Percentiles rank a stretch among this genome's conserved stretches.
Conservation (phyloP, 2,113 vertebrate genomes). For the Erythrolamprus reginae region DNA sequence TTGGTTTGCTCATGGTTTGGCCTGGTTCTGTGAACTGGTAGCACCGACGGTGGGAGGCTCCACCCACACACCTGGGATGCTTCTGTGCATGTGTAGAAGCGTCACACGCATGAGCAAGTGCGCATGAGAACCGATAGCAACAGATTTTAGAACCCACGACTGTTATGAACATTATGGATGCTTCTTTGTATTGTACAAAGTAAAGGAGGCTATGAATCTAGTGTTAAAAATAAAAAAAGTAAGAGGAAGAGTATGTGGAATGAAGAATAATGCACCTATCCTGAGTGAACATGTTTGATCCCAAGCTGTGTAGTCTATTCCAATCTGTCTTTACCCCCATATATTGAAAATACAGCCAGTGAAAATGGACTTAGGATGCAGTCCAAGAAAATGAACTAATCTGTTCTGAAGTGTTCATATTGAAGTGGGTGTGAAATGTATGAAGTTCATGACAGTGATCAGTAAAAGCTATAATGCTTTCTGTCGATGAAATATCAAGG, state of each 20-base stretch:
- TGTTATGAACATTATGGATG: neutral
- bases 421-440: neutral
- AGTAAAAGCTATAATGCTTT: slow-evolving; percentile 6
- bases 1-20: too few species aligned
- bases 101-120: too few species aligned
- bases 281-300: neutral
- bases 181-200: neutral
- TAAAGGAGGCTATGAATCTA: neutral
- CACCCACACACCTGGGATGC: too few species aligned
- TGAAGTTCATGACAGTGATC: slow-evolving; percentile 7
- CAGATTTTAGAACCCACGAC: too few species aligned
- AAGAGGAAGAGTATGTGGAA: neutral
- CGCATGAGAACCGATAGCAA: too few species aligned
- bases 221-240: neutral
- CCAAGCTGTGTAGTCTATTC: neutral
- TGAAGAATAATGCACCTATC: neutral
- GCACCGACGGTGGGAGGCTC: too few species aligned
- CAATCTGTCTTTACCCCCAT: neutral
- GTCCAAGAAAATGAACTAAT: slow-evolving; percentile 10
- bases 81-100: too few species aligned
- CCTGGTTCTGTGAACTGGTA: too few species aligned
- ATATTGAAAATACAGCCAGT: neutral
- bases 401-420: slow-evolving; percentile 18
- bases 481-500: slow-evolving; percentile 35
- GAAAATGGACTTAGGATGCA: neutral